Percentiles rank a stretch among this genome's conserved stretches.
Conservation (phyloP, 2,113 vertebrate species). For the Gopherus evgoodei region DNA sequence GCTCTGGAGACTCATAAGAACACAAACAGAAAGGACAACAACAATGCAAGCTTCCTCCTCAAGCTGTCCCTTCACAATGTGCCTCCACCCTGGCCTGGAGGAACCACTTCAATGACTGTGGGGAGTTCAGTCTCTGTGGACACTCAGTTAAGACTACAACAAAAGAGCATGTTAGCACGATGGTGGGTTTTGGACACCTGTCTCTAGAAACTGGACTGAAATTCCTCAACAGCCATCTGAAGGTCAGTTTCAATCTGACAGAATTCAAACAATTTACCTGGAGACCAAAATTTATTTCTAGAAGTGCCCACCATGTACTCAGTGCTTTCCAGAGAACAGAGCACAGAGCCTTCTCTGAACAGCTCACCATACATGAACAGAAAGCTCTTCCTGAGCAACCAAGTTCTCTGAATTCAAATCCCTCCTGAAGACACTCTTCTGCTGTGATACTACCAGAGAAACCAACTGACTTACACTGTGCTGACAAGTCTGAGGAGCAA, state of each 20-base stretch:
- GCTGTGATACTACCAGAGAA: background rate
- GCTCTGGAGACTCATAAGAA: background rate
- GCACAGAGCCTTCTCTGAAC: background rate
- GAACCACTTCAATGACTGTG: background rate
- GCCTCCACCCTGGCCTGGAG: background rate
- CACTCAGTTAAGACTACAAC: background rate
- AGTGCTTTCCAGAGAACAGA: background rate
- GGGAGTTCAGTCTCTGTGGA: background rate
- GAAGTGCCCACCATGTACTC: background rate
- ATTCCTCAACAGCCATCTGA: background rate
- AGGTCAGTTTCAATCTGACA: conserved; percentile 12
- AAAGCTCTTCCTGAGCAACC: background rate
- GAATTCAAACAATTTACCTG: background rate
- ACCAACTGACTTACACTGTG: background rate
- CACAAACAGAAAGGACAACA: background rate
- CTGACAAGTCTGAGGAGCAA: background rate
- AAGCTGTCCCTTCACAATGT: background rate
- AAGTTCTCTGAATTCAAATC: background rate
- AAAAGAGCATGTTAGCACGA: background rate
- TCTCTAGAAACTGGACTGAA: conserved; percentile 11
- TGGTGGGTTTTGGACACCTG: background rate
- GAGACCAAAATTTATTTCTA: conserved; percentile 7
- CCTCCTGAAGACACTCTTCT: background rate
- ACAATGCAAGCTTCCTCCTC: background rate
- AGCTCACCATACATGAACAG: background rate